These are phyloP conservation scores for Panagrolaimus sp. DNA, from an alignment of 1,140 invertebrate genomes.

Conservation along the genomic window DNA sequence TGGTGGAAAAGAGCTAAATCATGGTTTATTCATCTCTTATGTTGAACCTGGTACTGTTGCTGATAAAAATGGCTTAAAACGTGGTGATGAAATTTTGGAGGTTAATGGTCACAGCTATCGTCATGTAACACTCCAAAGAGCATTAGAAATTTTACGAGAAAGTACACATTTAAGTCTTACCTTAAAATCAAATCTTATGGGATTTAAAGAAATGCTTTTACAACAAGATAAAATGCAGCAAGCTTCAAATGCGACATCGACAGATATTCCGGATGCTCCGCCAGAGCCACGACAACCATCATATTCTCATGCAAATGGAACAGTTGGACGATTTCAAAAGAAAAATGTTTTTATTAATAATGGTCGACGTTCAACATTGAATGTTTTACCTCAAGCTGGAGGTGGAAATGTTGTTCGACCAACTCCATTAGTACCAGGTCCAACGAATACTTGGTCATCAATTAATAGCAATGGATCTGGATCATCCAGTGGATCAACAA, in stretches of 20 bases:
- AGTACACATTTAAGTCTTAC: conserved; percentile 91
- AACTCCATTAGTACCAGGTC: background rate
- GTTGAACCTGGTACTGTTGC: conserved; percentile 85
- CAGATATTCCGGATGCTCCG: background rate
- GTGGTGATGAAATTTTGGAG: conserved; percentile 92
- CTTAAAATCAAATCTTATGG: conserved; percentile 89
- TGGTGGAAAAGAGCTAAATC: conserved; percentile 70
- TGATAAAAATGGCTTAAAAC: conserved; percentile 87
- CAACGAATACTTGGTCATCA: background rate
- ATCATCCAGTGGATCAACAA: background rate
- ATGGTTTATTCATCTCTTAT: conserved; percentile 89
- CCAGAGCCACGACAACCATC: background rate
- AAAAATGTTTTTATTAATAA: conserved; percentile 23
- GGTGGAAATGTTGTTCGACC: background rate
- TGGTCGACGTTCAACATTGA: conserved; percentile 23
- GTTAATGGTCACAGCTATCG: conserved; percentile 93
- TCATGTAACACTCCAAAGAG: conserved; percentile 78
- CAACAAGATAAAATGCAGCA: conserved; percentile 15
- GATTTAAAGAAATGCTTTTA: conserved; percentile 53
- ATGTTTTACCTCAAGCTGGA: conserved; percentile 2
- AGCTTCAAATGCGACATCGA: background rate
- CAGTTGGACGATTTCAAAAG: conserved; percentile 37
- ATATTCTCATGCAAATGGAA: conserved; percentile 12
- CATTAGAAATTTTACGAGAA: conserved; percentile 81
- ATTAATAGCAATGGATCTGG: background rate